Evolutionary conservation across 2,113 vertebrate genomes (phyloP).

Genomic region (Siphamia tubifer): DNA sequence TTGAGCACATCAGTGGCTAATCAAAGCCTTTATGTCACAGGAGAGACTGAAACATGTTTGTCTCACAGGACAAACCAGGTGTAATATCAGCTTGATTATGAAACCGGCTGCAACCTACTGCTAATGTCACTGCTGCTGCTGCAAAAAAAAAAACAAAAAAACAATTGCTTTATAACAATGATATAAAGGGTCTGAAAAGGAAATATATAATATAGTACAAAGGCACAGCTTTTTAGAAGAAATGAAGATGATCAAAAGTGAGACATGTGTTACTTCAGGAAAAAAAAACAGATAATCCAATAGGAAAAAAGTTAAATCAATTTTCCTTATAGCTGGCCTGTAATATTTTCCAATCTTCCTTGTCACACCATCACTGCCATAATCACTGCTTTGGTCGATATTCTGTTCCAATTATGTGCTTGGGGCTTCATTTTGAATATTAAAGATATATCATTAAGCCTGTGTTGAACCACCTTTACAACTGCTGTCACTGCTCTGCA

Average conservation of each 20-base stretch:
- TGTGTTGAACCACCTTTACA: conserved; percentile 20
- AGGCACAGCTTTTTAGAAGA: background rate
- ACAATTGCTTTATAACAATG: background rate
- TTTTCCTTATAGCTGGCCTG: too few species aligned
- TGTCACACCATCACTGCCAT: background rate
- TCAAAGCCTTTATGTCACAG: conserved; percentile 57
- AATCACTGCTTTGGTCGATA: conserved; percentile 1
- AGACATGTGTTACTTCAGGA: background rate
- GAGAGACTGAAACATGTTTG: conserved; percentile 32
- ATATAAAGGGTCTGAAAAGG: too few species aligned
- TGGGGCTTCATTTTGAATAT: conserved; percentile 53
- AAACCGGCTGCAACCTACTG: conserved; percentile 47
- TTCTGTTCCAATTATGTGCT: conserved; percentile 59
- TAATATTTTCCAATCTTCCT: background rate
- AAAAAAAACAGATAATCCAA: too few species aligned
- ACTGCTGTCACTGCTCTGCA: background rate
- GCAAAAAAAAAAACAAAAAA: background rate
- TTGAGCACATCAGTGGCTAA: conserved; percentile 55
- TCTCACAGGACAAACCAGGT: conserved; percentile 41
- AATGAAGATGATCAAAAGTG: background rate
- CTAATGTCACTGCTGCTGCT: conserved; percentile 6
- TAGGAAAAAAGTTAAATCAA: too few species aligned
- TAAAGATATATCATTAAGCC: conserved; percentile 51
- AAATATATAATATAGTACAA: too few species aligned
- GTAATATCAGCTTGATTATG: conserved; percentile 38